These are phyloP conservation scores for Euplagia quadripunctaria DNA, from an alignment of 2,888 invertebrate species.

Conservation along the genomic window DNA sequence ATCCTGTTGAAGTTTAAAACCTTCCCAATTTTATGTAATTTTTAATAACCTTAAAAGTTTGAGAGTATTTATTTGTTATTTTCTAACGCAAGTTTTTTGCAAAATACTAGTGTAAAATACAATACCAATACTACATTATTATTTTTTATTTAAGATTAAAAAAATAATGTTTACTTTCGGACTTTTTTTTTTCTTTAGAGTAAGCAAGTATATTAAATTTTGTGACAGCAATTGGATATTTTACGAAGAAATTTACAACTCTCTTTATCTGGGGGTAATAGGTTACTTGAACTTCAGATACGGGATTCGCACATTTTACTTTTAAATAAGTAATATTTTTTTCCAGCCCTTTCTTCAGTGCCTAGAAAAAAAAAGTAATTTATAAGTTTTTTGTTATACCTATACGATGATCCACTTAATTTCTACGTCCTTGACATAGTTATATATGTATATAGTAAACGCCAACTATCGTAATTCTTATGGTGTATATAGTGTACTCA, in stretches of 20 bases:
- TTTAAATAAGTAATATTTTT: conserved; percentile 3
- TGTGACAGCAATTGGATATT: not conserved
- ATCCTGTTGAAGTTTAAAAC: too few species aligned
- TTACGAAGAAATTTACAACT: not conserved
- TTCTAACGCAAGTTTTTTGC: too few species aligned
- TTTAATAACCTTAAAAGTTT: too few species aligned
- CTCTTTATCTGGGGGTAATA: not conserved
- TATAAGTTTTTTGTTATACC: too few species aligned
- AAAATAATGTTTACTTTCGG: not conserved
- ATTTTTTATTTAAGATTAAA: not conserved
- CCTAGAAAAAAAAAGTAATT: conserved; percentile 1
- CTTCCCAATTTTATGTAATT: too few species aligned
- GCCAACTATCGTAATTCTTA: too few species aligned
- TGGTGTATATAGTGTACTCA: too few species aligned
- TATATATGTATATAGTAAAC: too few species aligned
- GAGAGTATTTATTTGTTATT: too few species aligned
- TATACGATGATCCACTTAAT: too few species aligned
- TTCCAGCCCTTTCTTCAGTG: not conserved
- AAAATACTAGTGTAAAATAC: too few species aligned
- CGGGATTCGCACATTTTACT: not conserved
- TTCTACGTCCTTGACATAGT: too few species aligned
- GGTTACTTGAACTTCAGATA: not conserved
- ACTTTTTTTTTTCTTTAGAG: not conserved
- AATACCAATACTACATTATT: not conserved
- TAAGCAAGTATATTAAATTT: not conserved